These are phyloP conservation scores for Danio albolineatus DNA, from an alignment of 2,797 vertebrate genomes.

Conservation along the genomic window DNA sequence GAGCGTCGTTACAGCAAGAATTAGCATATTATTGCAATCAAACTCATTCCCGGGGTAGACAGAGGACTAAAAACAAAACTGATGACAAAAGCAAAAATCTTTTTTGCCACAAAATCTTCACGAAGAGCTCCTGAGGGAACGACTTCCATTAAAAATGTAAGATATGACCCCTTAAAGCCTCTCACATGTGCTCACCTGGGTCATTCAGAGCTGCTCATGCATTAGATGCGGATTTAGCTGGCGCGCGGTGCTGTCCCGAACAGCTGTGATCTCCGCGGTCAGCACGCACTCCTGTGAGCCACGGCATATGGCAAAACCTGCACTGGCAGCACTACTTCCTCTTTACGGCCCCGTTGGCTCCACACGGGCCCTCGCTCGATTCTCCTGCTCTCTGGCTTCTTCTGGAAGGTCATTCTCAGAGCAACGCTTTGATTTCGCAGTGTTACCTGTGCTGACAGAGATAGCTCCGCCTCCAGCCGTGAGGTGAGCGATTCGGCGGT, in stretches of 20 bases:
- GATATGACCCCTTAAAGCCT: background rate
- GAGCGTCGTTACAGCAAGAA: no score
- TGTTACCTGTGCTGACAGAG: conserved; percentile 53
- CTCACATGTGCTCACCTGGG: conserved; percentile 28
- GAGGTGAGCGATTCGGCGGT: conserved; percentile 39
- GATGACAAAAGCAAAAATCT: background rate
- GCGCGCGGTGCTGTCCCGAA: conserved; percentile 67
- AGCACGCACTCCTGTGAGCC: conserved; percentile 74
- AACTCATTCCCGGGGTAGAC: background rate
- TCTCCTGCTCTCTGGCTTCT: conserved; percentile 55
- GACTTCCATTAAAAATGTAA: background rate
- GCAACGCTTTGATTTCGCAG: conserved; percentile 54
- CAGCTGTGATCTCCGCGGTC: conserved; percentile 84
- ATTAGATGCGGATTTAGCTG: conserved; percentile 63
- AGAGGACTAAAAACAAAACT: background rate
- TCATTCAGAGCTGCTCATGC: conserved; percentile 44
- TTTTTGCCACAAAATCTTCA: conserved; percentile 1
- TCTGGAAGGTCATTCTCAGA: conserved; percentile 65
- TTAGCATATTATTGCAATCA: background rate
- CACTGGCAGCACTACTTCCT: conserved; percentile 85
- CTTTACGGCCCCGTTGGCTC: conserved; percentile 72
- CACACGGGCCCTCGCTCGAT: conserved; percentile 60
- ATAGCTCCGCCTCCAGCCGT: conserved; percentile 1
- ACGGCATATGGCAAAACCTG: conserved; percentile 86
- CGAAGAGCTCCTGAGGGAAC: background rate